A percentile compares a stretch with the other conserved stretches of the same genome.
Conservation (phyloP, 2,113 vertebrate genomes). For the Ceyx margarethae region DNA sequence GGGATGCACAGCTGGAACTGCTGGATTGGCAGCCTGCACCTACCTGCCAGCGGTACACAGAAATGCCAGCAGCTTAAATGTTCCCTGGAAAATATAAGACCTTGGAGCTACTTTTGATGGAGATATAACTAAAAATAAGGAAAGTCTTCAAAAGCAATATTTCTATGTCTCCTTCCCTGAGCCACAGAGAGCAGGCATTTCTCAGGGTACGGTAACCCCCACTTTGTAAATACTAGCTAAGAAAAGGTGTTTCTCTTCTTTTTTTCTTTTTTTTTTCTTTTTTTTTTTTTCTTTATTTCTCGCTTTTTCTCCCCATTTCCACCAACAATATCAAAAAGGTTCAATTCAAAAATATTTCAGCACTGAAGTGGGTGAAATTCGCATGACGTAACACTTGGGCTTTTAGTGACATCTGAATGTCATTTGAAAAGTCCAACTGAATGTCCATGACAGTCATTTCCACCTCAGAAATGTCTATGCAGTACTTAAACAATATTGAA, state of each 20-base stretch:
- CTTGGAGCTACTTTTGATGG: background rate
- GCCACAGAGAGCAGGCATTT: accelerated
- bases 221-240: background rate
- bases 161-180: background rate
- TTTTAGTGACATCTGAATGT: background rate
- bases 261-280: background rate
- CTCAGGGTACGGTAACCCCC: too few relatives aligned
- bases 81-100: background rate
- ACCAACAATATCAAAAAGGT: background rate
- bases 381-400: background rate
- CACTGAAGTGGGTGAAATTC: background rate
- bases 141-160: background rate
- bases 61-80: background rate
- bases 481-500: background rate
- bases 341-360: background rate
- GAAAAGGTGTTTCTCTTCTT: background rate
- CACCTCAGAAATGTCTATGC: background rate
- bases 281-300: background rate
- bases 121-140: background rate
- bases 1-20: background rate
- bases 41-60: background rate
- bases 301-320: background rate
- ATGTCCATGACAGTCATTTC: background rate
- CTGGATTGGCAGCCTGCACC: background rate
- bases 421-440: background rate